Conservation (phyloP, 1,140 invertebrate genomes). For the Drosophila busckii region DNA sequence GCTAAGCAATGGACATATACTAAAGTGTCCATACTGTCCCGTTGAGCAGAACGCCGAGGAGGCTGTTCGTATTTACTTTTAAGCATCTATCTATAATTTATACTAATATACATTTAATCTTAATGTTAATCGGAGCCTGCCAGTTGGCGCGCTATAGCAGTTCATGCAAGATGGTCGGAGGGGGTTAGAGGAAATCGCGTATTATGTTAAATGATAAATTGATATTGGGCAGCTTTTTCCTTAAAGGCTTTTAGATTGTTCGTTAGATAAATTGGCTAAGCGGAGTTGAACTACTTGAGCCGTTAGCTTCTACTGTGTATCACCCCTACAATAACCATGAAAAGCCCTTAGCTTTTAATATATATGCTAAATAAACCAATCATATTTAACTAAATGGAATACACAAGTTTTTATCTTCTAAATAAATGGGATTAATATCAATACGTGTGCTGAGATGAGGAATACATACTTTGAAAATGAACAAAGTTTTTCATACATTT, state of each 20-base stretch:
- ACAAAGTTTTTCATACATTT: neutral
- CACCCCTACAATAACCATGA: slow-evolving; percentile 1
- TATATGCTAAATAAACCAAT: no score
- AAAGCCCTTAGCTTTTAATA: slow-evolving; percentile 17
- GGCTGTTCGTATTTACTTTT: slow-evolving; percentile 95
- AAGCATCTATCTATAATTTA: slow-evolving; percentile 60
- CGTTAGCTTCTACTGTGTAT: slow-evolving; percentile 17
- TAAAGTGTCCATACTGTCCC: slow-evolving; percentile 99
- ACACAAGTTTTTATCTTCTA: no score
- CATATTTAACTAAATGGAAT: no score
- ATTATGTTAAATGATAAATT: neutral
- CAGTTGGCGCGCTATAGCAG: neutral
- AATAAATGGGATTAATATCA: no score
- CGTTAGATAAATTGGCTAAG: slow-evolving; percentile 57
- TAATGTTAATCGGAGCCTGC: slow-evolving; percentile 32
- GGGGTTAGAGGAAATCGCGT: no score
- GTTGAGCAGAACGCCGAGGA: slow-evolving; percentile 96
- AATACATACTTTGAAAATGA: no score
- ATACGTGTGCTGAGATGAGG: no score
- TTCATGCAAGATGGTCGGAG: neutral
- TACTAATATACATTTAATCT: slow-evolving; percentile 26
- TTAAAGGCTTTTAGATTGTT: slow-evolving; percentile 47
- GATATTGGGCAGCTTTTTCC: slow-evolving; percentile 44
- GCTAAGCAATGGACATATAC: slow-evolving; percentile 95
- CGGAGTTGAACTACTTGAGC: slow-evolving; percentile 41